Percentiles rank a stretch among this genome's conserved stretches.
phyloP scores from a whole-genome alignment of 2,888 invertebrate species.

The Strigamia transsilvanica region DNA sequence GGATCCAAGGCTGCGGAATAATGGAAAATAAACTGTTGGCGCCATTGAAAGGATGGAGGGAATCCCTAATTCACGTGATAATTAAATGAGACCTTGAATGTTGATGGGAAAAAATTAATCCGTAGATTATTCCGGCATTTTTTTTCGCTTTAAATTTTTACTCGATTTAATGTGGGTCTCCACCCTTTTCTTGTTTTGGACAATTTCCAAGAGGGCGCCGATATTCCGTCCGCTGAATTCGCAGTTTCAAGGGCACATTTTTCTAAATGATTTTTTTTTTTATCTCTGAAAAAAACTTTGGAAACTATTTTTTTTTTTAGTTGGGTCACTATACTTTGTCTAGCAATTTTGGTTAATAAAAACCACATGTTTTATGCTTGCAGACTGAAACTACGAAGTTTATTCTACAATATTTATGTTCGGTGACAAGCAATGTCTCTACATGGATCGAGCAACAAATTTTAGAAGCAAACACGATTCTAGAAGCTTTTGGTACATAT shows the following conservation, averaged over 20 bases:
- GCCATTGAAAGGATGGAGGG: no score
- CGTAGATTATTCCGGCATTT: no score
- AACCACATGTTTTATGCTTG: conserved; percentile 35
- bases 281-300: background rate
- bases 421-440: conserved; percentile 81
- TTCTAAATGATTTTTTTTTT: conserved; percentile 37
- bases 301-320: background rate
- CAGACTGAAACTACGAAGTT: conserved; percentile 88
- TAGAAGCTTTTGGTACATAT: conserved; percentile 85
- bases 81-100: no score
- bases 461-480: conserved; percentile 89
- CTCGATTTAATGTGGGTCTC: background rate
- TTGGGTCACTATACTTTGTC: background rate
- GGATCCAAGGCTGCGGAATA: no score
- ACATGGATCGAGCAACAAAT: conserved; percentile 97
- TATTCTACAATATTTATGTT: conserved; percentile 89
- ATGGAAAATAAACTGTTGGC: no score
- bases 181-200: conserved; percentile 41
- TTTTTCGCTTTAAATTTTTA: background rate
- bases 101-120: no score
- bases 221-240: background rate
- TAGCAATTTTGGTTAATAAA: background rate
- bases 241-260: conserved; percentile 17
- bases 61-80: no score
- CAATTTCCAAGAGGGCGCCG: conserved; percentile 33